These are phyloP conservation scores for Euzophera pinguis DNA, from an alignment of 2,888 invertebrate species.

Conservation along the genomic window DNA sequence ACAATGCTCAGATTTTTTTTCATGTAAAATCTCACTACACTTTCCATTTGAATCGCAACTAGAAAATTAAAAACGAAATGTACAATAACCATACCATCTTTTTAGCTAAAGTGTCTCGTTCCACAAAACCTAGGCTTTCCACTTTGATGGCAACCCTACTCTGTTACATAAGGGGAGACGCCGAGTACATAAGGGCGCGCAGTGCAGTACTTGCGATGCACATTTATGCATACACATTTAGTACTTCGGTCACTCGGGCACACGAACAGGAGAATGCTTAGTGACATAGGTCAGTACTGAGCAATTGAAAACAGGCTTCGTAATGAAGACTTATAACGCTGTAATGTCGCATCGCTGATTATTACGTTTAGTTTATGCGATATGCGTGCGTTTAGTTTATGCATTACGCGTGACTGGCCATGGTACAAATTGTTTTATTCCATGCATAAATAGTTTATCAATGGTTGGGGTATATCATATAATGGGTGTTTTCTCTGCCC, in stretches of 20 bases:
- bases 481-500: too few relatives aligned
- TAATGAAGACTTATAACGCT: conserved; percentile 1
- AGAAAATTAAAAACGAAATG: neutral
- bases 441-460: too few relatives aligned
- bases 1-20: too few relatives aligned
- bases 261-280: conserved; percentile 11
- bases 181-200: conserved; percentile 47
- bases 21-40: too few relatives aligned
- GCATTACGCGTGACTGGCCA: neutral
- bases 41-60: too few relatives aligned
- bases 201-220: conserved; percentile 33
- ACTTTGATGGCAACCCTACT: conserved; percentile 40
- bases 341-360: neutral
- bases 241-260: conserved; percentile 15
- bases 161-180: conserved; percentile 43
- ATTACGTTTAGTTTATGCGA: neutral
- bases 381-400: neutral
- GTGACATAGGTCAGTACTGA: conserved; percentile 21
- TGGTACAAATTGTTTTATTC: too few relatives aligned
- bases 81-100: neutral
- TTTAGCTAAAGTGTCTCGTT: conserved; percentile 9
- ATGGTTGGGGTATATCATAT: too few relatives aligned
- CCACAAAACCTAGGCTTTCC: conserved; percentile 13
- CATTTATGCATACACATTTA: conserved; percentile 28
- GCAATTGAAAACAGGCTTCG: conserved; percentile 8